Conservation (phyloP, 1,140 invertebrate genomes). For the Apis cerana region DNA sequence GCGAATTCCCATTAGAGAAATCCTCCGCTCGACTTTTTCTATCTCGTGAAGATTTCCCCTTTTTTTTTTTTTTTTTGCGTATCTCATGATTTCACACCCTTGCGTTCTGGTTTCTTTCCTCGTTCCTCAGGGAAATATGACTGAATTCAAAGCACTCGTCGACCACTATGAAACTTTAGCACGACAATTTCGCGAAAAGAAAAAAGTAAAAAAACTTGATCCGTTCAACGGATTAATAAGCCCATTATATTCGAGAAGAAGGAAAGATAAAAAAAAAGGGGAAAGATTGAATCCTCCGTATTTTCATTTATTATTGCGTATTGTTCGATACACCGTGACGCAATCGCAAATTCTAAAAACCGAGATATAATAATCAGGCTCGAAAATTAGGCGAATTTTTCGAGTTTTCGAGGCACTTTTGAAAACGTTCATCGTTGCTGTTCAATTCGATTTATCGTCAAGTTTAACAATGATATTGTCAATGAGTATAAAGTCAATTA, state of each 20-base stretch:
- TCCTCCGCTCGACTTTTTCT: conserved; percentile 55
- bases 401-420: neutral
- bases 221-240: conserved; percentile 68
- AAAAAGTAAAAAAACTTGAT: conserved; percentile 44
- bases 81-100: conserved; percentile 52
- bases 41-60: conserved; percentile 56
- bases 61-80: conserved; percentile 26
- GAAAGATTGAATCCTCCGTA: conserved; percentile 6
- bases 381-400: neutral
- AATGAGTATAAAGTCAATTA: conserved; percentile 6
- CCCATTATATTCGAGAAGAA: neutral
- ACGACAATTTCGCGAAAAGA: conserved; percentile 67
- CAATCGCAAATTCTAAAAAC: neutral
- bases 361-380: neutral
- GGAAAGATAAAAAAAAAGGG: neutral
- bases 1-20: conserved; percentile 64
- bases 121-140: conserved; percentile 77
- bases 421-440: neutral
- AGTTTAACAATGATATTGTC: neutral
- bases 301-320: neutral
- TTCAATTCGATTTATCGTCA: neutral
- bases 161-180: conserved; percentile 73
- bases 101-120: conserved; percentile 60
- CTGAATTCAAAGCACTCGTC: conserved; percentile 68
- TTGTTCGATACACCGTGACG: too few relatives aligned